These are phyloP conservation scores for Podarcis raffonei DNA, from an alignment of 2,113 vertebrate species.

Conservation along the genomic window DNA sequence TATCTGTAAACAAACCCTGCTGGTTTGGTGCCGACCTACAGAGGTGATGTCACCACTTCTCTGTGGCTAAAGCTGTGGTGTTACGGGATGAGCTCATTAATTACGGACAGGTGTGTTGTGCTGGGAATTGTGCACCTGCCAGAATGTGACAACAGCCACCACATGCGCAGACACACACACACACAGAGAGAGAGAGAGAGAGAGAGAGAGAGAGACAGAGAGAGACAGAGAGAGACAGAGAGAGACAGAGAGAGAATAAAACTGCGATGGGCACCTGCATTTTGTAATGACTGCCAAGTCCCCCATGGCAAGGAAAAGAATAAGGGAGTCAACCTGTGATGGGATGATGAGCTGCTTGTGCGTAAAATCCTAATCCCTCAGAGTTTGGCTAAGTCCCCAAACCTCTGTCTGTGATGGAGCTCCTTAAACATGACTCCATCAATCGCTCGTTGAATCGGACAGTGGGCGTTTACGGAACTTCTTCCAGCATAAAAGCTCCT, in stretches of 20 bases:
- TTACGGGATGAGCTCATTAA: conserved; percentile 3
- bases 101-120: conserved; percentile 31
- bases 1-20: conserved; percentile 4
- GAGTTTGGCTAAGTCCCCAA: too few relatives aligned
- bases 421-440: too few relatives aligned
- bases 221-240: neutral
- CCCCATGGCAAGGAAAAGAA: conserved; percentile 3
- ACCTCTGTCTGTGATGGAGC: too few relatives aligned
- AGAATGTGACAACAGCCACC: neutral
- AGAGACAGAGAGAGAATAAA: neutral
- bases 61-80: neutral
- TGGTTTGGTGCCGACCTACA: conserved; percentile 24
- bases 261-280: neutral
- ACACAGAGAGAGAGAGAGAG: neutral
- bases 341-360: too few relatives aligned
- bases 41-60: conserved; percentile 9
- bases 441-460: too few relatives aligned
- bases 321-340: neutral
- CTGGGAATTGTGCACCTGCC: neutral
- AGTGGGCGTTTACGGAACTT: too few relatives aligned
- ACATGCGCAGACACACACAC: neutral
- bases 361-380: too few relatives aligned
- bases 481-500: too few relatives aligned
- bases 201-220: neutral
- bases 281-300: conserved; percentile 7